A percentile compares a stretch with the other conserved stretches of the same genome.
Conservation (phyloP, 1,140 invertebrate species). For the Spodoptera frugiperda region DNA sequence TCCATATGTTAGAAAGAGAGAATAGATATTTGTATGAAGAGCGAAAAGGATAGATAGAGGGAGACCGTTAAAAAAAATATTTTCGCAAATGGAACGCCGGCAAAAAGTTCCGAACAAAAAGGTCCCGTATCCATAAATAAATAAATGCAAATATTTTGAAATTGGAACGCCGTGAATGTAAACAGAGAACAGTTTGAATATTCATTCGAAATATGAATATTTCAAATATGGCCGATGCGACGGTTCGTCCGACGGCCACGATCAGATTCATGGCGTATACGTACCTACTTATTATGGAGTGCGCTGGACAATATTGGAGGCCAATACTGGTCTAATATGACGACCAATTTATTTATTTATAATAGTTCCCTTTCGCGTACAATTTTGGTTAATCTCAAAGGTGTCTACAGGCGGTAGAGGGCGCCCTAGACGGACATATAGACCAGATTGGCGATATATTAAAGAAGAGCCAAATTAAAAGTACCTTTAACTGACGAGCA, state of each 20-base stretch:
- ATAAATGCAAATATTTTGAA: conserved; percentile 70
- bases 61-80: conserved; percentile 5
- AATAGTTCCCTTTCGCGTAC: neutral
- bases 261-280: conserved; percentile 60
- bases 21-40: conserved; percentile 1
- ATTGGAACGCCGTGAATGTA: conserved; percentile 69
- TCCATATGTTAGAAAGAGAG: neutral
- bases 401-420: too few species aligned
- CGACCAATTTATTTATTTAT: neutral
- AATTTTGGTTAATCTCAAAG: too few species aligned
- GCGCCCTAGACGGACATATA: too few species aligned
- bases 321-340: neutral
- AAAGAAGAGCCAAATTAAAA: too few species aligned
- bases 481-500: too few species aligned
- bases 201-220: conserved; percentile 71
- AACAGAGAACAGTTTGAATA: conserved; percentile 66
- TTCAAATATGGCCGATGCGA: conserved; percentile 58
- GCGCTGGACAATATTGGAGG: neutral
- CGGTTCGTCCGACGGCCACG: conserved; percentile 50
- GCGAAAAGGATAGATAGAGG: conserved; percentile 1
- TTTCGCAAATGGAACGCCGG: conserved; percentile 53
- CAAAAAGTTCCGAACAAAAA: conserved; percentile 50
- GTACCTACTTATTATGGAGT: conserved; percentile 34
- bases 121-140: conserved; percentile 61
- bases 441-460: too few species aligned